These are phyloP conservation scores for Brachymystax lenok DNA, from an alignment of 2,797 vertebrate species.

Conservation along the genomic window DNA sequence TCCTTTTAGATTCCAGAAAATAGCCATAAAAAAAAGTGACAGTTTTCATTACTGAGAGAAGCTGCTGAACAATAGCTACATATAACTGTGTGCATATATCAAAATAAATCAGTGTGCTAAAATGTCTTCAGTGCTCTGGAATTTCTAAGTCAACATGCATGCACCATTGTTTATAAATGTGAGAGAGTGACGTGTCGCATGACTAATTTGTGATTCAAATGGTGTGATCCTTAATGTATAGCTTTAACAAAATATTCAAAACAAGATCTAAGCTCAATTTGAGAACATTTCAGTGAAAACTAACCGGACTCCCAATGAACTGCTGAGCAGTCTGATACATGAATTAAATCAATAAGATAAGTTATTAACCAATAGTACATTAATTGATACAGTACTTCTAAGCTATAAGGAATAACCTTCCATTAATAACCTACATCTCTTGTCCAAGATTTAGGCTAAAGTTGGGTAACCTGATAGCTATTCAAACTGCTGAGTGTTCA, in stretches of 20 bases:
- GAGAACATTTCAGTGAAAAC: not conserved
- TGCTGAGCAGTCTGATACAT: not conserved
- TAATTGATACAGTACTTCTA: conserved; percentile 1
- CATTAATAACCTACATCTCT: conserved; percentile 20
- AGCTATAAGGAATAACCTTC: too few relatives aligned
- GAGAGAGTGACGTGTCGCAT: conserved; percentile 11
- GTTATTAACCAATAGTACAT: conserved; percentile 14
- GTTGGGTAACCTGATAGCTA: conserved; percentile 59
- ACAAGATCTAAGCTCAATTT: not conserved
- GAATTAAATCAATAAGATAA: not conserved
- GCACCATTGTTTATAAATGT: conserved; percentile 23
- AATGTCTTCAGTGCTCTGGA: not conserved
- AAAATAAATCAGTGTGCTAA: not conserved
- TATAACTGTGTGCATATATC: not conserved
- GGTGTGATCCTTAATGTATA: conserved; percentile 21
- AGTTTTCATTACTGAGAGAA: not conserved
- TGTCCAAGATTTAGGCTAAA: conserved; percentile 16
- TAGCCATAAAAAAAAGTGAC: not conserved
- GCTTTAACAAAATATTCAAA: conserved; percentile 4
- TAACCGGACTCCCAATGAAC: conserved; percentile 17
- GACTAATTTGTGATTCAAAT: conserved; percentile 8
- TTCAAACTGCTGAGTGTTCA: conserved; percentile 54
- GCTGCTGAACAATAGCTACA: not conserved
- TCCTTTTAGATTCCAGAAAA: not conserved
- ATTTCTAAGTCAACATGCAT: conserved; percentile 16